Evolutionary conservation across 2,888 invertebrate genomes (phyloP).

Genomic region (Trissolcus japonicus): DNA sequence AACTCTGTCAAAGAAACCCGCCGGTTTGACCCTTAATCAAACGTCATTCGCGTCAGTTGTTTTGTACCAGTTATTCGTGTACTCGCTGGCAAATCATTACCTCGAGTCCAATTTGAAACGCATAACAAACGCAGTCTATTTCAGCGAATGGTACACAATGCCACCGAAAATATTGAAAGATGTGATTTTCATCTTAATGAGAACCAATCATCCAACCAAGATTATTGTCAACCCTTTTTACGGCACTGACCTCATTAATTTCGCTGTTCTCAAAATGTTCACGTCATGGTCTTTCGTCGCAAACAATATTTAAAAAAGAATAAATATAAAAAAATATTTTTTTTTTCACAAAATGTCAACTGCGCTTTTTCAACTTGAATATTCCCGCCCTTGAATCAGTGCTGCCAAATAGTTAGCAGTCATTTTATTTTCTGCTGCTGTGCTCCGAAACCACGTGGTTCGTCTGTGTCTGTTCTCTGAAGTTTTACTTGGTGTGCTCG

Average conservation of each 20-base stretch:
- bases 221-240: constrained; percentile 43
- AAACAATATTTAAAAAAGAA: too few relatives aligned
- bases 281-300: constrained; percentile 52
- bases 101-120: constrained; percentile 46
- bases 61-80: constrained; percentile 45
- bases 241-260: constrained; percentile 45
- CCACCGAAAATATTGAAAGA: constrained; percentile 39
- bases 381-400: too few relatives aligned
- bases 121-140: constrained; percentile 38
- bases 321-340: too few relatives aligned
- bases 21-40: constrained; percentile 30
- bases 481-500: too few relatives aligned
- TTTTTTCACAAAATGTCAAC: too few relatives aligned
- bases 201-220: constrained; percentile 33
- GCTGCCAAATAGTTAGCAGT: too few relatives aligned
- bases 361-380: too few relatives aligned
- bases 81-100: constrained; percentile 45
- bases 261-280: constrained; percentile 51
- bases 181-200: constrained; percentile 39
- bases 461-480: too few relatives aligned
- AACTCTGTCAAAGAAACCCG: constrained; percentile 18
- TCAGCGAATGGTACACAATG: constrained; percentile 42
- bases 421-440: too few relatives aligned
- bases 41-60: constrained; percentile 30
- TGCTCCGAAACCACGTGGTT: too few relatives aligned